These are phyloP conservation scores for Tyto alba DNA, from an alignment of 2,113 vertebrate genomes.

Conservation along the genomic window DNA sequence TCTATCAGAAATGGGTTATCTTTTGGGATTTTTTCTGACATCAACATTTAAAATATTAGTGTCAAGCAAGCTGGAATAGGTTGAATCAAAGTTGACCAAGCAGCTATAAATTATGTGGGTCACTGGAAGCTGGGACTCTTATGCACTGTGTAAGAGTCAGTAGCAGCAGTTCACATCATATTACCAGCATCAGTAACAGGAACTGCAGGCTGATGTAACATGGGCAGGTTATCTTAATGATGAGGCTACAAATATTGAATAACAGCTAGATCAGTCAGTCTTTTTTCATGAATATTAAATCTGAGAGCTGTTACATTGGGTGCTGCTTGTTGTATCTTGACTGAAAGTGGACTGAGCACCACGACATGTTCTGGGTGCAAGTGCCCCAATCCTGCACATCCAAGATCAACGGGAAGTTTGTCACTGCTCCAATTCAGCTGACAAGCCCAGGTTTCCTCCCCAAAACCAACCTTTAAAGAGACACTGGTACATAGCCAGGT, in stretches of 20 bases:
- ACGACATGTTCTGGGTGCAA: background rate
- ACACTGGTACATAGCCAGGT: fast-evolving
- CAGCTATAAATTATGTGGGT: background rate
- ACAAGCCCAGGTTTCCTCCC: background rate
- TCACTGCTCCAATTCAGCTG: background rate
- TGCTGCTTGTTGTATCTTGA: background rate
- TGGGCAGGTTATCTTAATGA: background rate
- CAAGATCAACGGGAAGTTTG: background rate
- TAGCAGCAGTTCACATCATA: background rate
- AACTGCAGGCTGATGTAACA: background rate
- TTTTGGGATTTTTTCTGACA: background rate
- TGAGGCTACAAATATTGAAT: background rate
- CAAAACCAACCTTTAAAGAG: background rate
- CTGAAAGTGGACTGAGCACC: background rate
- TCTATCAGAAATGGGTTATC: background rate
- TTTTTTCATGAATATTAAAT: background rate
- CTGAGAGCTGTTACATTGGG: background rate
- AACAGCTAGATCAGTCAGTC: background rate
- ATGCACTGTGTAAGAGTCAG: background rate
- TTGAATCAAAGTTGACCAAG: background rate
- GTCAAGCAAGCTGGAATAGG: background rate
- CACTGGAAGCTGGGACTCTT: background rate
- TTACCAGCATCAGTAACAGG: background rate
- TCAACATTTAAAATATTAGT: background rate
- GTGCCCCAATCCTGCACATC: background rate